Conservation (phyloP, 2,888 invertebrate genomes). For the Dusona sp. region DNA sequence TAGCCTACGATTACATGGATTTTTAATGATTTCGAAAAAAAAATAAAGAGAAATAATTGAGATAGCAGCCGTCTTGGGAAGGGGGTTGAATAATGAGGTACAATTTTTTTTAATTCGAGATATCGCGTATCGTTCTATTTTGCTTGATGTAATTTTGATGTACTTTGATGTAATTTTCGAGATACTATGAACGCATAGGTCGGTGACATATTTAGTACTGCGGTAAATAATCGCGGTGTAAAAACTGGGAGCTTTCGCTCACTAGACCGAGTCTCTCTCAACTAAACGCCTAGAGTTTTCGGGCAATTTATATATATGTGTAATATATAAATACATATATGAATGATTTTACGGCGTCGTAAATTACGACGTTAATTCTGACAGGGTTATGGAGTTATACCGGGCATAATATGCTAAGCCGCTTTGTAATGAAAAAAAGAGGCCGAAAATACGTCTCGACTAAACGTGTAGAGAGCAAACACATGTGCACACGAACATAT, state of each 20-base stretch:
- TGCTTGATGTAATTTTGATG: neutral
- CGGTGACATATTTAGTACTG: neutral
- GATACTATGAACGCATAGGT: neutral
- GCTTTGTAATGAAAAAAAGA: neutral
- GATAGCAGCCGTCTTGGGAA: neutral
- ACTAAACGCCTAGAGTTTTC: conserved; percentile 25
- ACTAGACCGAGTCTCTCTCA: neutral
- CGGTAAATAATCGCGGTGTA: neutral
- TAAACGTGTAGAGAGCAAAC: conserved; percentile 5
- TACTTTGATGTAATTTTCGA: neutral
- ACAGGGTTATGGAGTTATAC: conserved; percentile 25
- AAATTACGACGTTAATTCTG: conserved; percentile 53
- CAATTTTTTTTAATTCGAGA: neutral
- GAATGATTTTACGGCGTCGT: conserved; percentile 14
- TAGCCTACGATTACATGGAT: neutral
- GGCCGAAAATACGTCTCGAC: neutral
- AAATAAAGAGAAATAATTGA: neutral
- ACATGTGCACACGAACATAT: conserved; percentile 45
- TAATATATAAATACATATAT: neutral
- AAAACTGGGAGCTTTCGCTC: conserved; percentile 1
- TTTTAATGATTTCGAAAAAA: neutral
- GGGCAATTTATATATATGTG: neutral
- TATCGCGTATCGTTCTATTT: neutral
- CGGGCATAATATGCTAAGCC: conserved; percentile 21
- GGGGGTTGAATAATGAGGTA: neutral